Base-by-base conservation (phyloP, 2,888 invertebrate genomes). In the Netelia melanura region DNA sequence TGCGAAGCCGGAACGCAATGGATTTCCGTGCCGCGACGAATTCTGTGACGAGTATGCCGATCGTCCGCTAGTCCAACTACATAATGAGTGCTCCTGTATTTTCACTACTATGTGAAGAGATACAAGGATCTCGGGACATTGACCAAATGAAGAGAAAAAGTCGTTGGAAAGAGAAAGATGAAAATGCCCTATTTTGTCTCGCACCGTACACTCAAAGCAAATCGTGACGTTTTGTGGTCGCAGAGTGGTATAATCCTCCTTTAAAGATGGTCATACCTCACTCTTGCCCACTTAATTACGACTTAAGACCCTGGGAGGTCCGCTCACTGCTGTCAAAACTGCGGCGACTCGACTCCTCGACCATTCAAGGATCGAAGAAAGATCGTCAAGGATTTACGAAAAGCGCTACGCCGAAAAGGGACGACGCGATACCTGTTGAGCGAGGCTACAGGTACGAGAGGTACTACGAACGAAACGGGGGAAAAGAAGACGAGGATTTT, bases 241-340 rank as follows among this genome's bases (percentile, higher is more conserved):
- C 62, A 58, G 43, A 48, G 74, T 14, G 58, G 30, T 44, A 84
- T 90, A 89, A 90, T 88, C 89, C 87, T 61, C 62, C 64, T 68
- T 78, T 23, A 52, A 70, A 25, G 85, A 74, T 81, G 74, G 61
- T 44, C 54, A 5, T 43, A 14, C 44, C 52, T 23, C 56, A 62
- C 25, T 79, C 43, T 72, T 81, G 83, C 62, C 81, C 77, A 85
- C 89, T 89, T 91, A 91, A 91, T 92, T 91, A 89, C 88, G 86
- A 86, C 86, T 90, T 87, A 87, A 87, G 83, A 84, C 85, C 71
- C 58, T 84, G 85, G 89, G 88, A 88, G 89, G 88, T 88, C 88
- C 43, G 75, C 30, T 75, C 44, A 71, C 71, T 74, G 71, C 88
- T 89, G 90, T 89, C 89, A 90, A 89, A 91, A 90, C 87, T 87